These are phyloP conservation scores for Erebia aethiops DNA, from an alignment of 2,888 invertebrate species.

Conservation along the genomic window DNA sequence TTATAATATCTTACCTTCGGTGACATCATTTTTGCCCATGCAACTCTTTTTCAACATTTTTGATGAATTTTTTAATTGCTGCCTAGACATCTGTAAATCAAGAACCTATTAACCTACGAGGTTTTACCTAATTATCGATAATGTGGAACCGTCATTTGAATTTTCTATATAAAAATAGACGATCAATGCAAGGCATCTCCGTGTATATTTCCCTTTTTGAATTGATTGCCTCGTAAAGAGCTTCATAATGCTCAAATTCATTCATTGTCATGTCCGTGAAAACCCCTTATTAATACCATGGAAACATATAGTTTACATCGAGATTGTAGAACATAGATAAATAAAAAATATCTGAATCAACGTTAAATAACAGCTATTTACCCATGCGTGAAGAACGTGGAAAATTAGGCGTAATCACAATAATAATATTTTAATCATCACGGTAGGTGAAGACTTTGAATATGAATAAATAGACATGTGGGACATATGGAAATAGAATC, in stretches of 20 bases:
- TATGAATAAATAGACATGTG: too few species aligned
- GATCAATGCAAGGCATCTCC: too few species aligned
- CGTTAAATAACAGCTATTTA: conserved; percentile 32
- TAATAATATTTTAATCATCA: conserved; percentile 31
- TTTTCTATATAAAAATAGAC: too few species aligned
- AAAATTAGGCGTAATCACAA: conserved; percentile 30
- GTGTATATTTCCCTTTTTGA: too few species aligned
- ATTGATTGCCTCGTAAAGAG: too few species aligned
- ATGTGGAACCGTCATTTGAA: too few species aligned
- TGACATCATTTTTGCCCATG: conserved; percentile 80
- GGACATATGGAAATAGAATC: too few species aligned
- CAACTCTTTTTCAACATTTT: conserved; percentile 85
- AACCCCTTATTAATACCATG: background rate
- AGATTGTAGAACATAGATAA: background rate
- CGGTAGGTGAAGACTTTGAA: background rate
- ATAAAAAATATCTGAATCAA: conserved; percentile 17
- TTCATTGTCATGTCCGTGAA: background rate
- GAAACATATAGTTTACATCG: background rate
- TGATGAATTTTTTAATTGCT: conserved; percentile 84
- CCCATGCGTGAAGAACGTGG: conserved; percentile 32
- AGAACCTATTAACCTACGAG: background rate
- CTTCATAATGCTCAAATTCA: too few species aligned
- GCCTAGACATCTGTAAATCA: conserved; percentile 65
- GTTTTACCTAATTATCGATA: too few species aligned
- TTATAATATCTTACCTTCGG: conserved; percentile 59